Conservation (phyloP, 2,113 vertebrate genomes). For the Sardina pilchardus region DNA sequence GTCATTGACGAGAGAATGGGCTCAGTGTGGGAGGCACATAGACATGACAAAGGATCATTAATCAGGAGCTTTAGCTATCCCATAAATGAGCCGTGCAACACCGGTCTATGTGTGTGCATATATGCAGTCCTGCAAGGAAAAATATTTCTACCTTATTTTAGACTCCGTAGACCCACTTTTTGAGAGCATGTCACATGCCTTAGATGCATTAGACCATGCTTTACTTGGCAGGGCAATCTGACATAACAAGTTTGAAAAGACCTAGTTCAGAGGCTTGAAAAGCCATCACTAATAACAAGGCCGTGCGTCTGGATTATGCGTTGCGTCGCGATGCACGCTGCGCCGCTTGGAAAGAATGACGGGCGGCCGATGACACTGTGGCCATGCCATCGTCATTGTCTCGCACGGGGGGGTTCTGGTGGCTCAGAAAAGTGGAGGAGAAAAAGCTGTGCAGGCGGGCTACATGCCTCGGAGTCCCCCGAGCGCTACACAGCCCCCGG, state of each 20-base stretch:
- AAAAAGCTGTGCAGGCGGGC: no score
- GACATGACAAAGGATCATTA: conserved; percentile 49
- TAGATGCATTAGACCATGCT: not conserved
- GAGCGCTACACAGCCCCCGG: no score
- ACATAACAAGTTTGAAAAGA: not conserved
- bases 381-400: not conserved
- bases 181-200: not conserved
- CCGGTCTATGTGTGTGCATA: not conserved
- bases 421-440: not conserved
- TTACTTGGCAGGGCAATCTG: not conserved
- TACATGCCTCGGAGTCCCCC: no score
- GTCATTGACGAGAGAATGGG: conserved; percentile 41
- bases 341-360: not conserved
- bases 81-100: not conserved
- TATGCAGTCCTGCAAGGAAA: conserved; percentile 39
- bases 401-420: no score
- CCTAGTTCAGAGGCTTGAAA: not conserved
- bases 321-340: not conserved
- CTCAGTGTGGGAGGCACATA: conserved; percentile 36
- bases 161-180: not conserved
- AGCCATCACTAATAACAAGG: not conserved
- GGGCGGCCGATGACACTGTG: not conserved
- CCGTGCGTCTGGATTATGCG: not conserved
- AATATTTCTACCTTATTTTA: conserved; percentile 20
- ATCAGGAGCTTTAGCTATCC: not conserved